Evolutionary conservation across 2,797 vertebrate genomes (phyloP), one percentile per base, ranked within the genome.

Genomic region (Astyanax mexicanus): DNA sequence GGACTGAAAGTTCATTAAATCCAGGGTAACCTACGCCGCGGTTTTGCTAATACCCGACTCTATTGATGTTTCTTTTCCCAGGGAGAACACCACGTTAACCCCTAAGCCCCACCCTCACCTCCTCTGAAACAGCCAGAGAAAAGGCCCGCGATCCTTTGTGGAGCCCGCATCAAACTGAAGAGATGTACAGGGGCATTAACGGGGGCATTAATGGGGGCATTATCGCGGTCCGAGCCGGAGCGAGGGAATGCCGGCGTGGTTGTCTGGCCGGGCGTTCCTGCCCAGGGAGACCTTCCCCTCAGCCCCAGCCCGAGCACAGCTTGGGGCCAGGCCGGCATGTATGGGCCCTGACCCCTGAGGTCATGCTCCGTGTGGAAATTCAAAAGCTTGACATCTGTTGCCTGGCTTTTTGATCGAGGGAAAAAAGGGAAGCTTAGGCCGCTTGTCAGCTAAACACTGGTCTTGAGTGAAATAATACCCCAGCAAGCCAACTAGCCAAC

Each of bases 351-450:
- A 92, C 92, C 92, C 88, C 89, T 75, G 83, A 91, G 90, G 92
- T 93, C 91, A 90, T 85, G 75, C 89, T 92, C 90, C 90, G 89
- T 90, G 88, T 88, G 80, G 80, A 89, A 78, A 82, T 91, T 93
- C 89, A 89, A 91, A 92, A 88, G 88, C 87, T 84, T 90, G 91
- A 94, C 92, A 94, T 94, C 90, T 95, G 92, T 89, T 93, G 91
- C 89, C 85, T 90, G 84, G 90, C 90, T 92, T 84, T 85, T 85
- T 91, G 85, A 92, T 90, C 86, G 82, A 70, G 45, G 47, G 75
- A 61, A 83, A 80, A 77, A 87, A 81, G 81, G 80, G 77, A 79
- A 86, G 88, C 90, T 80, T 82, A 85, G 90, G 86, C 87, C 82
- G 80, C 85, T 85, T 88, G 88, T 89, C 89, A 86, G 81, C 80